These are phyloP conservation scores for Sorex araneus DNA, from an alignment of 2,113 vertebrate species.

Conservation along the genomic window DNA sequence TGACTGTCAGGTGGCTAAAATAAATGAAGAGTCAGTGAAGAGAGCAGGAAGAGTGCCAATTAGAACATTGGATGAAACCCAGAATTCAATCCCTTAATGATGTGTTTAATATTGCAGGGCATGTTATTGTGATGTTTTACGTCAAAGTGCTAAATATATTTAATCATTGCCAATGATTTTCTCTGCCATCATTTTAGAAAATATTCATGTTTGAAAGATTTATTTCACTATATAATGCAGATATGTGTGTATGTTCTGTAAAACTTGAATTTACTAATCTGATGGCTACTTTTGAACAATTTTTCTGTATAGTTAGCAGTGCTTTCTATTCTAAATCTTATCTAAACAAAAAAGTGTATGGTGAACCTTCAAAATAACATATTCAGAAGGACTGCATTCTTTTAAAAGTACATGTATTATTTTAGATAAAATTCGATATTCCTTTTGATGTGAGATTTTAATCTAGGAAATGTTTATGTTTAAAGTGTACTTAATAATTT, in stretches of 20 bases:
- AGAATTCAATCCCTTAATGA: constrained; percentile 61
- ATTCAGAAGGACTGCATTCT: neutral
- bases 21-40: constrained; percentile 66
- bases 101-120: constrained; percentile 64
- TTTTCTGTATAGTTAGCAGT: neutral
- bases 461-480: neutral
- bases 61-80: constrained; percentile 49
- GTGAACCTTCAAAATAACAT: neutral
- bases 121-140: constrained; percentile 66
- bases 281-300: neutral
- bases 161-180: constrained; percentile 57
- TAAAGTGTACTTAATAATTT: neutral
- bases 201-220: constrained; percentile 46
- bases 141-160: constrained; percentile 33
- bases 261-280: constrained; percentile 35
- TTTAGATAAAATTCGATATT: neutral
- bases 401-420: neutral
- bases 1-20: constrained; percentile 41
- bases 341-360: neutral
- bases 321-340: neutral
- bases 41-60: constrained; percentile 21
- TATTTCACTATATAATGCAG: neutral
- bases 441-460: constrained; percentile 17
- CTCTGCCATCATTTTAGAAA: constrained; percentile 45
- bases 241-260: neutral